phyloP scores from a whole-genome alignment of 2,888 invertebrate species.

The Melinopterus prodromus region DNA sequence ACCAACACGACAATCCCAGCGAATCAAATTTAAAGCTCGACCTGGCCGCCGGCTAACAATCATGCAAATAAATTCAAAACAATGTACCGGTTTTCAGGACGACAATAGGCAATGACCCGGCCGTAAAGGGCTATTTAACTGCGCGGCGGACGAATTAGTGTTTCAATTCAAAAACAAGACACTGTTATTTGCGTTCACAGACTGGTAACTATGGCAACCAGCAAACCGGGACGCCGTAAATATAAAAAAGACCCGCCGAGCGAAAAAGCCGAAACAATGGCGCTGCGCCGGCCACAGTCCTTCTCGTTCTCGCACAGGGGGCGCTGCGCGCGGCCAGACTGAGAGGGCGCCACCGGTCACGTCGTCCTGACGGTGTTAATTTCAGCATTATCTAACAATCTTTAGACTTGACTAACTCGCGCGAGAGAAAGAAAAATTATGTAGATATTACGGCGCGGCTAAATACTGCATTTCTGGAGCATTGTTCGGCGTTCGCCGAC shows the following conservation, averaged over 20 bases:
- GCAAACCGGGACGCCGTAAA: constrained; percentile 59
- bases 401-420: constrained; percentile 63
- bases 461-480: constrained; percentile 48
- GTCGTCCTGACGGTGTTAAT: constrained; percentile 60
- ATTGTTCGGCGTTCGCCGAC: constrained; percentile 54
- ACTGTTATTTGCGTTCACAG: constrained; percentile 58
- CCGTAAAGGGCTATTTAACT: constrained; percentile 9
- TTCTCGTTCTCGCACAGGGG: constrained; percentile 37
- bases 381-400: constrained; percentile 62
- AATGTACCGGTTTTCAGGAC: neutral
- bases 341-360: constrained; percentile 42
- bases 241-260: constrained; percentile 53
- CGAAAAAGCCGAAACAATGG: constrained; percentile 52
- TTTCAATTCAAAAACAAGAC: constrained; percentile 37
- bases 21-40: neutral
- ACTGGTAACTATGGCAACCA: constrained; percentile 57
- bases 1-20: neutral
- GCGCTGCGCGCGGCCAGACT: constrained; percentile 31
- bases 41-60: neutral
- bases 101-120: neutral
- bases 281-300: constrained; percentile 41
- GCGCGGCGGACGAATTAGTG: constrained; percentile 15
- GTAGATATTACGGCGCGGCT: constrained; percentile 55
- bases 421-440: constrained; percentile 63
- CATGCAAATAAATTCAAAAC: constrained; percentile 4